A percentile compares a stretch with the other conserved stretches of the same genome.
phyloP scores from a whole-genome alignment of 1,140 invertebrate species.

The Venturia canescens region DNA sequence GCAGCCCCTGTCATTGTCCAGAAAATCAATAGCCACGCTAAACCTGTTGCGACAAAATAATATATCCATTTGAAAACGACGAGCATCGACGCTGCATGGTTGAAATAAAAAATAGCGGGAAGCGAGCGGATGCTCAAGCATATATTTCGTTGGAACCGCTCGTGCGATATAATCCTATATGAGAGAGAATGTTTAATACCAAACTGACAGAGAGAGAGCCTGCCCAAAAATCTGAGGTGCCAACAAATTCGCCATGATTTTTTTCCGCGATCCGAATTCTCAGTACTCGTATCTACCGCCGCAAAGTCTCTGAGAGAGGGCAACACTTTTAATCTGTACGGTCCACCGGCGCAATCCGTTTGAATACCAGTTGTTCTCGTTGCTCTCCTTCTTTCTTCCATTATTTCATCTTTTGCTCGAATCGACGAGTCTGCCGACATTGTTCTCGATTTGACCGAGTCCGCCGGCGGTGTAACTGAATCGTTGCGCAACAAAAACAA shows the following conservation, averaged over 20 bases:
- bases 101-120: too few species aligned
- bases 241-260: constrained; percentile 63
- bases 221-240: constrained; percentile 69
- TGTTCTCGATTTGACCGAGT: constrained; percentile 52
- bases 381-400: constrained; percentile 41
- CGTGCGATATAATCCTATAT: too few species aligned
- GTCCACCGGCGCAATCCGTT: constrained; percentile 68
- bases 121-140: too few species aligned
- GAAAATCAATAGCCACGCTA: constrained; percentile 76
- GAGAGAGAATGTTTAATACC: constrained; percentile 60
- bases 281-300: constrained; percentile 59
- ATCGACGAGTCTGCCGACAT: constrained; percentile 59
- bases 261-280: constrained; percentile 51
- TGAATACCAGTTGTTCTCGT: constrained; percentile 73
- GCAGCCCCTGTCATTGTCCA: constrained; percentile 80
- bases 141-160: too few species aligned
- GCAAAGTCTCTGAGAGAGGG: constrained; percentile 70
- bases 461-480: constrained; percentile 57
- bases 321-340: constrained; percentile 76
- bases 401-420: constrained; percentile 50
- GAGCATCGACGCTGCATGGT: not conserved
- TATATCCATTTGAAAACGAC: too few species aligned
- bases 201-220: constrained; percentile 71
- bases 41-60: constrained; percentile 63
- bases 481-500: constrained; percentile 12